These are phyloP conservation scores for Lytechinus pictus DNA, from an alignment of 35 echinoderm and acorn worm genomes.

Conservation along the genomic window DNA sequence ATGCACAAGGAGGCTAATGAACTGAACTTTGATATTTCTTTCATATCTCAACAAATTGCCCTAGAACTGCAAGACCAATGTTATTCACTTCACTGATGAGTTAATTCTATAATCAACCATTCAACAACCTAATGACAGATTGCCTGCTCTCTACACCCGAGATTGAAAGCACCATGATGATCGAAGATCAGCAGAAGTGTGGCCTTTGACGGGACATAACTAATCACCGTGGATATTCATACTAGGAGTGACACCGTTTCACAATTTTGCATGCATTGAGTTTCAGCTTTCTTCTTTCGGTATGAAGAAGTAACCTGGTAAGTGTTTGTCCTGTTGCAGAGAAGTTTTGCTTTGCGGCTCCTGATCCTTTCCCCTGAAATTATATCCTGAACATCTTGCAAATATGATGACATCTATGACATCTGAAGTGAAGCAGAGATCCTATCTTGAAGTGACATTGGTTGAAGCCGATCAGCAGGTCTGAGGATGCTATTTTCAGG, in stretches of 20 bases:
- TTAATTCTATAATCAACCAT: background rate
- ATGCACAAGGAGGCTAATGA: too few species aligned
- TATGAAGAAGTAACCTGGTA: background rate
- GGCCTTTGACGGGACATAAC: background rate
- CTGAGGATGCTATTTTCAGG: background rate
- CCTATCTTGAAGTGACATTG: background rate
- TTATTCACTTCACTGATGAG: background rate
- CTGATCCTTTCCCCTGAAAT: background rate
- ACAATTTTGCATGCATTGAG: background rate
- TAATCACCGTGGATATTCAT: background rate
- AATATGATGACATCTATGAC: background rate
- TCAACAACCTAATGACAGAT: background rate
- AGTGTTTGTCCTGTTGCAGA: background rate
- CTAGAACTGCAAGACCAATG: background rate
- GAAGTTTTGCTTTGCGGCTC: background rate
- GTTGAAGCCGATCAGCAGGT: background rate
- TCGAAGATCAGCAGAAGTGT: background rate
- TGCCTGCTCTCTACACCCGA: background rate
- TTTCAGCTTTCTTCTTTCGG: background rate
- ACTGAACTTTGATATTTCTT: too few species aligned
- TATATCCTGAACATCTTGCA: background rate
- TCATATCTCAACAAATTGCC: background rate
- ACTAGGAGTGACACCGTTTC: background rate
- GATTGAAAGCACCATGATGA: background rate
- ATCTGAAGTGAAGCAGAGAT: background rate